A percentile compares a stretch with the other conserved stretches of the same genome.
Conservation (phyloP, 53 echinoderm and acorn worm species). For the Hippasteria phrygiana region DNA sequence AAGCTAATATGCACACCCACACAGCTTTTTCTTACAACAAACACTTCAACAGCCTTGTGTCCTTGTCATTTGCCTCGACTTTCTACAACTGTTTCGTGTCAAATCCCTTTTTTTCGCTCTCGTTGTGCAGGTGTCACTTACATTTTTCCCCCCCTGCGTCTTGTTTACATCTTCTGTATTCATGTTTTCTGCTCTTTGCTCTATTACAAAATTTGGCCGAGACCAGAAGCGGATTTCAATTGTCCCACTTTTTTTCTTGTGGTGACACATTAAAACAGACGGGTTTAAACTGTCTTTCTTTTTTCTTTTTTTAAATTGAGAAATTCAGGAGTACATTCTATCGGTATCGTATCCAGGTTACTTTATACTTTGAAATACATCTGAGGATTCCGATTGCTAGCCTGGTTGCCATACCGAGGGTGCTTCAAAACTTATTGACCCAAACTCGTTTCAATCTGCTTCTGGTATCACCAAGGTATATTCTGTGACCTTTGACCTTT, state of each 20-base stretch:
- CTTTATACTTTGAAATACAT: too few species aligned
- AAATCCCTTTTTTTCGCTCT: constrained; percentile 11
- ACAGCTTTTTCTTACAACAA: constrained; percentile 25
- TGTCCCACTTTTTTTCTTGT: neutral
- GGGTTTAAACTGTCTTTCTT: neutral
- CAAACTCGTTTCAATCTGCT: constrained; percentile 13
- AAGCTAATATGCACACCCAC: constrained; percentile 20
- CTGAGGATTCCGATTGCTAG: neutral
- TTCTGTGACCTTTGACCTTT: constrained; percentile 31
- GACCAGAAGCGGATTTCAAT: constrained; percentile 8
- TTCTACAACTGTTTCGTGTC: constrained; percentile 19
- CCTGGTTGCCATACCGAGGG: neutral
- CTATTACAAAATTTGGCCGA: constrained; percentile 31
- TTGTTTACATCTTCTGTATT: constrained; percentile 16
- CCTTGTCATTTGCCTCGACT: constrained; percentile 44
- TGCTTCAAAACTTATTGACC: neutral
- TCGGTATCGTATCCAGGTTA: too few species aligned
- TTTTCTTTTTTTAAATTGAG: too few species aligned
- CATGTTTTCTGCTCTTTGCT: constrained; percentile 57
- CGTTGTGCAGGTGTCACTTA: constrained; percentile 8
- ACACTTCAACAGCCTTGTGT: constrained; percentile 56
- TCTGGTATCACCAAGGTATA: constrained; percentile 4
- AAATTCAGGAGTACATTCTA: too few species aligned
- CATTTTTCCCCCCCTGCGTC: constrained; percentile 9
- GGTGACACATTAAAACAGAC: neutral